Base-by-base conservation (phyloP, 2,113 vertebrate genomes). In the Recurvirostra avosetta region DNA sequence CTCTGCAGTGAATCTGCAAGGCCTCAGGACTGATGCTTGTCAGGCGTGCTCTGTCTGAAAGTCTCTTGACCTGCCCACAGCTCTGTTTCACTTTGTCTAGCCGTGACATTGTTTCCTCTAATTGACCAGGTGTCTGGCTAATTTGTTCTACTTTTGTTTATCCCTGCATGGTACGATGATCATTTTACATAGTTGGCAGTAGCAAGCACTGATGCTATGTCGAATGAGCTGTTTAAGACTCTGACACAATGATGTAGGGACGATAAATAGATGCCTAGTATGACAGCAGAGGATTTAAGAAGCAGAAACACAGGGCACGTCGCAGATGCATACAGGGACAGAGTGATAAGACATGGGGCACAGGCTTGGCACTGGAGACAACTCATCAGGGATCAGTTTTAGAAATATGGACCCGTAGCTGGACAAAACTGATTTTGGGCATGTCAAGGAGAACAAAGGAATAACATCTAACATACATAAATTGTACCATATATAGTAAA, bases 241-340 rank as follows among this genome's bases (percentile, higher is more conserved):
- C 49, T 82, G 58, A 29, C 11, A 15, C 25, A n/a, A 4, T 9
- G 6, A n/a, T 13, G 19, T 7, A 34, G 26, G 6, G 34, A 13
- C 41, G 49, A 61, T 16, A 65, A 90, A 62, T 1, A 40, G 8
- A 55, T 5, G 9, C 4, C 26, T 70, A 23, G 20, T 34, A 8
- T 0, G 1, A 14, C 10, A 47, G 70, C 34, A 58, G 47, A 82
- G 8, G 12, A 19, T 34, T 49, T 75, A 70, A 67, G 13, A 71
- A 58, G 21, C 1, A 0, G 49, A 63, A 29, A 19, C n/a, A 52
- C 12, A 67, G 43, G 15, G 9, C 41, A 12, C 1, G 1, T 29
- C 1, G 0, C 23, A 63, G 41, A 79, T 52, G 23, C 1, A 1
- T 68, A 41, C 2, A 8, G 12, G 6, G 18, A 16, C 26, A 12